Evolutionary conservation across 2,888 invertebrate species (phyloP).

Genomic region (Leucophenga montana): DNA sequence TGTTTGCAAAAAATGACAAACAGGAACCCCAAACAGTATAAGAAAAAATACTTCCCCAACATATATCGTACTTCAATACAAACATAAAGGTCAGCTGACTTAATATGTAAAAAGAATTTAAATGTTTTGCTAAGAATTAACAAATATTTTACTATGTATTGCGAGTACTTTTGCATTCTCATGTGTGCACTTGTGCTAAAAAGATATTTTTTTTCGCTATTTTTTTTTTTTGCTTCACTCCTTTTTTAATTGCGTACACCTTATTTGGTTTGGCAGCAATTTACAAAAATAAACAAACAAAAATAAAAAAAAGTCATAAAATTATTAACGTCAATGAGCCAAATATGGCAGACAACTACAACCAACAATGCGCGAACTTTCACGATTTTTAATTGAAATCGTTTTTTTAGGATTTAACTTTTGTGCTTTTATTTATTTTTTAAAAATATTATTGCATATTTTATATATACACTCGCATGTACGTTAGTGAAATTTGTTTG

Average conservation of each 20-base stretch:
- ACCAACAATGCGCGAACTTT: slow-evolving; percentile 28
- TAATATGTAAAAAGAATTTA: slow-evolving; percentile 15
- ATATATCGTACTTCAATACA: too few relatives aligned
- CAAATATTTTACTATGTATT: slow-evolving; percentile 8
- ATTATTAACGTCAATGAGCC: slow-evolving; percentile 58
- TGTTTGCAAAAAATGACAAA: too few relatives aligned
- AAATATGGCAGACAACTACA: slow-evolving; percentile 31
- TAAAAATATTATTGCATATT: slow-evolving; percentile 13
- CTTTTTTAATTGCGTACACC: slow-evolving; percentile 38
- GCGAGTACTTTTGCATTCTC: neutral
- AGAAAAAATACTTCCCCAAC: too few relatives aligned
- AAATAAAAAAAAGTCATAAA: slow-evolving; percentile 47
- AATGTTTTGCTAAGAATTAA: slow-evolving; percentile 4
- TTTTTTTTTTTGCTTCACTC: slow-evolving; percentile 7
- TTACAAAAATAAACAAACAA: slow-evolving; percentile 26
- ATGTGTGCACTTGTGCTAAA: slow-evolving; percentile 20
- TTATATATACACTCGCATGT: too few relatives aligned
- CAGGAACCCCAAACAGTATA: too few relatives aligned
- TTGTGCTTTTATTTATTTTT: slow-evolving; percentile 1
- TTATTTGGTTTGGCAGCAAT: slow-evolving; percentile 26
- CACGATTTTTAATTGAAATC: slow-evolving; percentile 32
- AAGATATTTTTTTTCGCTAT: slow-evolving; percentile 13
- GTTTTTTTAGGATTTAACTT: slow-evolving; percentile 15
- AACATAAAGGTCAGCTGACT: slow-evolving; percentile 4
- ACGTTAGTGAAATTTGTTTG: slow-evolving; percentile 4